Evolutionary conservation across 2,797 vertebrate species (phyloP).

Genomic region (Brachyrhaphis roseni): DNA sequence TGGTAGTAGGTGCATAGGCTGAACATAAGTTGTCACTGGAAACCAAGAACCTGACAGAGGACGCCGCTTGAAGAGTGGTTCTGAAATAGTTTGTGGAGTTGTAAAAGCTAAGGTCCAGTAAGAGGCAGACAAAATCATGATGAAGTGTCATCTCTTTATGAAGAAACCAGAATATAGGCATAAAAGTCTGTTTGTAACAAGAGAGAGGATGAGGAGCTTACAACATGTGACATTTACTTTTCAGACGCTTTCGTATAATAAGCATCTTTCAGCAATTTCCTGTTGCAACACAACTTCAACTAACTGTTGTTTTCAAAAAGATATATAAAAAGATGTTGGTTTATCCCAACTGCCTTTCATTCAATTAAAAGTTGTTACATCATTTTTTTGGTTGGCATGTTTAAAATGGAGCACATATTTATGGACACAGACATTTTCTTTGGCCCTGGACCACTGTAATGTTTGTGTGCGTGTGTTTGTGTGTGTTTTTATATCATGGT

Average conservation of each 20-base stretch:
- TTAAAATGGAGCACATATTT: slow-evolving; percentile 62
- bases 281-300: slow-evolving; percentile 24
- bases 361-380: slow-evolving; percentile 60
- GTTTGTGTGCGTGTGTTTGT: slow-evolving; percentile 17
- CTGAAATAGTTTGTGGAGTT: not conserved
- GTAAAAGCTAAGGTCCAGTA: not conserved
- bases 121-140: not conserved
- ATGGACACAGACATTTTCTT: slow-evolving; percentile 61
- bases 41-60: not conserved
- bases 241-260: slow-evolving; percentile 22
- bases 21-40: not conserved
- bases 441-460: slow-evolving; percentile 60
- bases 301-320: slow-evolving; percentile 31
- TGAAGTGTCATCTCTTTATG: not conserved
- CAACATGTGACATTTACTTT: slow-evolving; percentile 7
- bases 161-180: not conserved
- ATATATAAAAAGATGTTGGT: slow-evolving; percentile 35
- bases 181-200: not conserved
- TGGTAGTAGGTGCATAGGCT: not conserved
- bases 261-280: slow-evolving; percentile 32
- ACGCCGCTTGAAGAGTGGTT: not conserved
- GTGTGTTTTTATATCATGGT: not conserved
- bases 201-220: not conserved
- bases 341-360: slow-evolving; percentile 61
- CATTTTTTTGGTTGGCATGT: slow-evolving; percentile 48